These are phyloP conservation scores for Grammomys surdaster DNA, from an alignment of 2,113 vertebrate genomes.

Conservation along the genomic window DNA sequence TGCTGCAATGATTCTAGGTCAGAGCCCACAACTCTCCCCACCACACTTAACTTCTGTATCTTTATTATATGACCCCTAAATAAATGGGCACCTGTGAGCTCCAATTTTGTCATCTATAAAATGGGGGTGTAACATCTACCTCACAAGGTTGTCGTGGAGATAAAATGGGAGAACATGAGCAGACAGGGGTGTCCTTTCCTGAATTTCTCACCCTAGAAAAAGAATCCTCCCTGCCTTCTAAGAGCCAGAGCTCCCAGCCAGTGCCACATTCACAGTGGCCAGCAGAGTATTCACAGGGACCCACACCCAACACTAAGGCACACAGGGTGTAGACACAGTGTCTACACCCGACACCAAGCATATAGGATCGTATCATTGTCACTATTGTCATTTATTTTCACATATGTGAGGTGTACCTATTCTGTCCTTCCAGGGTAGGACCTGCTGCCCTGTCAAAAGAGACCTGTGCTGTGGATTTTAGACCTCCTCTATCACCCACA, in stretches of 20 bases:
- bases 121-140: conserved; percentile 2
- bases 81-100: not conserved
- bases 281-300: not conserved
- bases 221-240: not conserved
- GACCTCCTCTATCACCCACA: not conserved
- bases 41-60: not conserved
- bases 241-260: not conserved
- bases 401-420: not conserved
- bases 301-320: not conserved
- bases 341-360: not conserved
- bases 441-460: not conserved
- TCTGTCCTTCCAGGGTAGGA: not conserved
- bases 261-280: not conserved
- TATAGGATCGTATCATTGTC: not conserved
- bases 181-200: not conserved
- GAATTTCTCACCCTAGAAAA: not conserved
- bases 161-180: not conserved
- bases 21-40: not conserved
- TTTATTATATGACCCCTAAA: not conserved
- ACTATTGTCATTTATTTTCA: not conserved
- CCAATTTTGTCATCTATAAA: not conserved
- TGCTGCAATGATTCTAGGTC: not conserved
- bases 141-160: conserved; percentile 12
- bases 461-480: not conserved
- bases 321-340: not conserved